Evolutionary conservation across 2,888 invertebrate species (phyloP).

Genomic region (Cryptocheilus praepositus): DNA sequence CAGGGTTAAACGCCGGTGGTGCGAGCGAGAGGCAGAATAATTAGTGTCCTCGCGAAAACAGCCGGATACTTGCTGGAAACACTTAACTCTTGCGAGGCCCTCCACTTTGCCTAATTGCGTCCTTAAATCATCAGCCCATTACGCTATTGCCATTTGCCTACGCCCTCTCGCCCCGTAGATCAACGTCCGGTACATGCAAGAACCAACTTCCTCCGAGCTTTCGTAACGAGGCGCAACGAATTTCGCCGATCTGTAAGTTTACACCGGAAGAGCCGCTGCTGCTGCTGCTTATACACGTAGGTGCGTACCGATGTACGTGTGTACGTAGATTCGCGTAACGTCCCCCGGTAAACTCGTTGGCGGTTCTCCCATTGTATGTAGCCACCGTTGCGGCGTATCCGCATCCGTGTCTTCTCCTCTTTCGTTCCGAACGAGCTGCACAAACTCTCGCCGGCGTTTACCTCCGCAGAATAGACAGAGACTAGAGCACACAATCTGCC

Average conservation of each 20-base stretch:
- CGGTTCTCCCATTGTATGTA: constrained; percentile 35
- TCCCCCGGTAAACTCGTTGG: constrained; percentile 44
- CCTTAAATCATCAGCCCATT: constrained; percentile 58
- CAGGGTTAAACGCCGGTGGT: constrained; percentile 15
- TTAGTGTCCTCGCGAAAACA: constrained; percentile 58
- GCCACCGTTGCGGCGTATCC: constrained; percentile 19
- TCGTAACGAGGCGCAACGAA: constrained; percentile 45
- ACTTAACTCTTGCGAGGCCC: constrained; percentile 50
- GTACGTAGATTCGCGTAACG: constrained; percentile 21
- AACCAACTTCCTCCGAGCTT: constrained; percentile 28
- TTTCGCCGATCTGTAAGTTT: constrained; percentile 44
- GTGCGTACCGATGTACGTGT: no score
- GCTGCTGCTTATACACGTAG: no score
- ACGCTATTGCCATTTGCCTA: constrained; percentile 52
- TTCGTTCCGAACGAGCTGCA: constrained; percentile 39
- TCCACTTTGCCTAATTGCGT: constrained; percentile 59
- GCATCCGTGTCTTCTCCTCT: constrained; percentile 28
- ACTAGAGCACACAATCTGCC: constrained; percentile 6
- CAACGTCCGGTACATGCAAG: constrained; percentile 38
- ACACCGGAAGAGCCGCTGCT: constrained; percentile 28
- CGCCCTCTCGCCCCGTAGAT: constrained; percentile 31
- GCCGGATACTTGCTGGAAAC: constrained; percentile 45
- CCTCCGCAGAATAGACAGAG: constrained; percentile 22
- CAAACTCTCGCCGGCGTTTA: constrained; percentile 41
- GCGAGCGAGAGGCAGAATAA: constrained; percentile 39